Base-by-base conservation (phyloP, 2,888 invertebrate genomes). In the Euplexia lucipara region DNA sequence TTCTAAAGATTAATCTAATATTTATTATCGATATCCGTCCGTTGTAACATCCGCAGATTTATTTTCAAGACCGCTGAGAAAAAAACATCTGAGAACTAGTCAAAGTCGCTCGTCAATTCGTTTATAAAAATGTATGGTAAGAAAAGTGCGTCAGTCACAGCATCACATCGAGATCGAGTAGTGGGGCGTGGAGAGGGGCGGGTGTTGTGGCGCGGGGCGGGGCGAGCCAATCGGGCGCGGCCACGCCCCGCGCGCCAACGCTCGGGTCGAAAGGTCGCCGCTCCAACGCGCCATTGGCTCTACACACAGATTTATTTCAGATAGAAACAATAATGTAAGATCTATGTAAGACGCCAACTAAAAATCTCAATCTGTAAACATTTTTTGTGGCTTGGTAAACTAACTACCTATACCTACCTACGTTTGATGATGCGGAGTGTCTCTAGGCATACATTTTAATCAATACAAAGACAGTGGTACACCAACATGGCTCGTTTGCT, bases 181-280 rank as follows among this genome's bases (percentile, higher is more conserved):
- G 83, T 83, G 86, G 86, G 87, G 86, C 81, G 81, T 83, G 89
- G 88, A 86, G 89, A 79, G 86, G 83, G 85, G 90, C 83, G 86
- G 83, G 61, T 62, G 83, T 75, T 86, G 78, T 18, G 59, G 70
- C 52, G 80, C 77, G 80, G 82, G 74, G 80, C 74, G 85, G 88
- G 89, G 89, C 90, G 91, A 90, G 89, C 94, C 94, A 92, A 91
- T 93, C 90, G 90, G 84, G 90, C 89, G 91, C 89, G 90, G 92
- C 94, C 93, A 93, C 95, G 94, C 95, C 95, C 87, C 90, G 87
- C 88, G 88, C 89, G 85, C 88, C 85, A 85, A 69, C 88, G 86
- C 88, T 86, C 90, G 88, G 95, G 94, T 93, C 92, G 94, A 90
- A 91, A 92, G 92, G 91, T 92, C 92, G 91, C 85, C 87, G 80